Evolutionary conservation across 2,888 invertebrate genomes (phyloP).

Genomic region (Erebia ligea): DNA sequence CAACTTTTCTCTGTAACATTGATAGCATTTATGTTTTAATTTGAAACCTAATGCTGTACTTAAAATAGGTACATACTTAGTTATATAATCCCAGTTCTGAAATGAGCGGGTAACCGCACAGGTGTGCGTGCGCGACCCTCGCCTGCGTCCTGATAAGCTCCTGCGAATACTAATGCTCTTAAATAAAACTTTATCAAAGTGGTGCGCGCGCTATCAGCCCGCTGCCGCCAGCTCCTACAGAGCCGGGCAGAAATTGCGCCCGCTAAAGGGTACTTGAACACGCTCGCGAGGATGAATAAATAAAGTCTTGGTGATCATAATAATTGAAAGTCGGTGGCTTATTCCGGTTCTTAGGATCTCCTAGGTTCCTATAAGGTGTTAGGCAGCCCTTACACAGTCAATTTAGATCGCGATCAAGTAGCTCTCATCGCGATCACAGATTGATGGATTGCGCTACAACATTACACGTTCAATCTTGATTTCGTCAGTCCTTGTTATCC

Average conservation of each 20-base stretch:
- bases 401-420: no score
- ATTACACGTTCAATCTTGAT: no score
- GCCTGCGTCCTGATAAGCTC: conserved; percentile 60
- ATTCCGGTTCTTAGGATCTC: no score
- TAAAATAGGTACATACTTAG: background rate
- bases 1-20: no score
- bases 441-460: no score
- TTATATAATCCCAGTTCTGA: conserved; percentile 6
- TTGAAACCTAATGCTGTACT: background rate
- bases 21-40: no score
- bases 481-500: no score
- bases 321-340: no score
- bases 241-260: conserved; percentile 48
- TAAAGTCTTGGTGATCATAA: no score
- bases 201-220: conserved; percentile 54
- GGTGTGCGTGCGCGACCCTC: conserved; percentile 54
- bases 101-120: conserved; percentile 35
- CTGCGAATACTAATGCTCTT: conserved; percentile 66
- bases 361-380: no score
- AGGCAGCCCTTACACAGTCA: no score
- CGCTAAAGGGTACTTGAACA: background rate
- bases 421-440: no score
- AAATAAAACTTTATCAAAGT: conserved; percentile 71
- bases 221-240: conserved; percentile 49
- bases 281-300: background rate